Conservation (phyloP, 2,888 invertebrate species). For the Lordiphosa andalusiaca region DNA sequence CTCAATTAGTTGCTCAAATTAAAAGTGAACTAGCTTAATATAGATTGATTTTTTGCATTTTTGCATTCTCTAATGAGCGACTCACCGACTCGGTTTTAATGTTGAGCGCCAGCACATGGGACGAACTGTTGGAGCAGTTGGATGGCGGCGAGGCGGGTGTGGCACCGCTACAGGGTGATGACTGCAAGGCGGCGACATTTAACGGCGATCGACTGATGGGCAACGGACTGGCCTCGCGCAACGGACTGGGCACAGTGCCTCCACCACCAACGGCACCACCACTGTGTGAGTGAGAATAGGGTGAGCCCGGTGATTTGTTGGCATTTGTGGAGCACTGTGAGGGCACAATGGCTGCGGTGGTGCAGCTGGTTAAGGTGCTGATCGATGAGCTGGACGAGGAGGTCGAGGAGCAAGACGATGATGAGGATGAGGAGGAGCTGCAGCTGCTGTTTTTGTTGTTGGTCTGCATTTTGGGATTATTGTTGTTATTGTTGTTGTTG, state of each 20-base stretch:
- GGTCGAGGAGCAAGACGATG: slow-evolving; percentile 72
- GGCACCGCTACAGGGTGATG: slow-evolving; percentile 50
- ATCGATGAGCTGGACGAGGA: slow-evolving; percentile 65
- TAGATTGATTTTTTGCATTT: slow-evolving; percentile 34
- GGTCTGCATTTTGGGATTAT: slow-evolving; percentile 64
- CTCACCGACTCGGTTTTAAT: slow-evolving; percentile 78
- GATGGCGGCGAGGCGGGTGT: slow-evolving; percentile 46
- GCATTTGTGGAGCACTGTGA: slow-evolving; percentile 75
- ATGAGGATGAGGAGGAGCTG: slow-evolving; percentile 73
- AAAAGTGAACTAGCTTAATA: too few relatives aligned
- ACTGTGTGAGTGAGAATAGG: slow-evolving; percentile 59
- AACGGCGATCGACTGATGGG: slow-evolving; percentile 40
- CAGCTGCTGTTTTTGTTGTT: slow-evolving; percentile 61
- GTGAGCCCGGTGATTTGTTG: slow-evolving; percentile 71
- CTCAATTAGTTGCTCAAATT: too few relatives aligned
- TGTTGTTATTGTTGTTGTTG: slow-evolving; percentile 51
- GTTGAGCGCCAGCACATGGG: slow-evolving; percentile 71
- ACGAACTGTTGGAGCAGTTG: slow-evolving; percentile 49
- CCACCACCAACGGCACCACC: slow-evolving; percentile 30
- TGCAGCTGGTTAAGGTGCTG: slow-evolving; percentile 66
- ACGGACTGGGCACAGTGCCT: slow-evolving; percentile 36
- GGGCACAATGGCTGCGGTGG: slow-evolving; percentile 75
- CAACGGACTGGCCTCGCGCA: slow-evolving; percentile 38
- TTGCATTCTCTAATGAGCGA: slow-evolving; percentile 38
- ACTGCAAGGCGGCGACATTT: slow-evolving; percentile 30